These are phyloP conservation scores for Trichonephila clavipes DNA, from an alignment of 1,140 invertebrate genomes.

Conservation along the genomic window DNA sequence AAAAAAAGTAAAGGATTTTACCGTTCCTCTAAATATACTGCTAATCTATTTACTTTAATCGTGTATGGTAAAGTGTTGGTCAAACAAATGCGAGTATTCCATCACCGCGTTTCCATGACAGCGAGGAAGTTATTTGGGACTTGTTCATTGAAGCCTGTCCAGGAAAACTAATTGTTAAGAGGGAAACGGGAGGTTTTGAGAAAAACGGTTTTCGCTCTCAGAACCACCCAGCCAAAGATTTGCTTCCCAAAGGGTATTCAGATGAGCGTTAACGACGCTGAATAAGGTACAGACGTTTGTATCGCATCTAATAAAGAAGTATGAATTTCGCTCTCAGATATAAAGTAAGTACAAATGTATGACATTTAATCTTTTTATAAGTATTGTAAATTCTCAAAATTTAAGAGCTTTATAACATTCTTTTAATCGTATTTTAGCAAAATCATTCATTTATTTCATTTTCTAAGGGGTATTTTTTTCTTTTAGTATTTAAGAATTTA, in stretches of 20 bases:
- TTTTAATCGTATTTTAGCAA: too few species aligned
- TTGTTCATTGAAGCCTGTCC: conserved; percentile 56
- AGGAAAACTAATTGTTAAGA: conserved; percentile 32
- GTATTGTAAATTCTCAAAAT: too few species aligned
- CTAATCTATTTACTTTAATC: neutral
- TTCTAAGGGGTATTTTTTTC: too few species aligned
- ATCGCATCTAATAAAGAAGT: neutral
- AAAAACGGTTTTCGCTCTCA: conserved; percentile 11
- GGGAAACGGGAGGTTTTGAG: conserved; percentile 4
- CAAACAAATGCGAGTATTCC: neutral
- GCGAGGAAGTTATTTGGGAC: conserved; percentile 67
- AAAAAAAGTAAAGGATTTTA: neutral
- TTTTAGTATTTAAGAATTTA: too few species aligned
- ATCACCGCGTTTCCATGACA: conserved; percentile 43
- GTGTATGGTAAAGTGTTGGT: neutral
- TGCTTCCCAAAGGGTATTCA: neutral
- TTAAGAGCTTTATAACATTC: too few species aligned
- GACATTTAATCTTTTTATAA: too few species aligned
- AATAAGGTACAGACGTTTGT: neutral
- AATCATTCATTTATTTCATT: too few species aligned
- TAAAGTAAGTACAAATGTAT: neutral
- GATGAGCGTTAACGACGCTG: neutral
- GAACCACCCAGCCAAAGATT: neutral
- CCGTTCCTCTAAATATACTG: neutral
- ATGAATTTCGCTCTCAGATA: neutral